Conservation (phyloP, 2,113 vertebrate species). For the Carassius gibelio region DNA sequence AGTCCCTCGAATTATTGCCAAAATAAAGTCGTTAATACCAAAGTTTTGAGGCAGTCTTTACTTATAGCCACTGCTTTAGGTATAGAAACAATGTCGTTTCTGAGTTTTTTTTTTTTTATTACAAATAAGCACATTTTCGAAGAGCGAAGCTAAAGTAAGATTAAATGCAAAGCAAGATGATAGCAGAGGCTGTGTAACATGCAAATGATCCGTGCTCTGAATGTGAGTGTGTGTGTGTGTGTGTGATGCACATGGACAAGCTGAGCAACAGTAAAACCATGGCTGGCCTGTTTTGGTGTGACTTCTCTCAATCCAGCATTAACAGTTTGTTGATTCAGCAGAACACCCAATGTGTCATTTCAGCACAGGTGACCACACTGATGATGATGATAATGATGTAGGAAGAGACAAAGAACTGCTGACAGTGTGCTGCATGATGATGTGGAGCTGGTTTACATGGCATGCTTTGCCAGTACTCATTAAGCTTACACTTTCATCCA, state of each 20-base stretch:
- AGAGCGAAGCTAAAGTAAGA: neutral
- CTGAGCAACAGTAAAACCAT: neutral
- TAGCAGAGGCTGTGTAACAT: constrained; percentile 6
- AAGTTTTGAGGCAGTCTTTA: neutral
- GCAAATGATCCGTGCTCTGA: neutral
- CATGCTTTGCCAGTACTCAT: neutral
- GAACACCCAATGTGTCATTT: constrained; percentile 42
- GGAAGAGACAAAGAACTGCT: constrained; percentile 25
- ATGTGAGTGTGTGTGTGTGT: neutral
- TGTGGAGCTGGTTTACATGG: neutral
- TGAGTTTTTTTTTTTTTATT: no score
- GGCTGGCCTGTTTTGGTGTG: neutral
- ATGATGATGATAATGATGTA: neutral
- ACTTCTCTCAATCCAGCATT: constrained; percentile 5
- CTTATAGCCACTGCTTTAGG: neutral
- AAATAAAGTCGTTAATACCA: neutral
- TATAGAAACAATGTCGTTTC: neutral
- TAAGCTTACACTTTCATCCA: neutral
- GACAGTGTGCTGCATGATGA: neutral
- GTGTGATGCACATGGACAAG: neutral
- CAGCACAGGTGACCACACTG: neutral
- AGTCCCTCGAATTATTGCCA: neutral
- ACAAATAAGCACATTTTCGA: no score
- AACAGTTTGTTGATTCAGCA: constrained; percentile 17
- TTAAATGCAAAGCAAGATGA: constrained; percentile 7